phyloP scores from a whole-genome alignment of 2,888 invertebrate genomes.

The Esperia sulphurella region DNA sequence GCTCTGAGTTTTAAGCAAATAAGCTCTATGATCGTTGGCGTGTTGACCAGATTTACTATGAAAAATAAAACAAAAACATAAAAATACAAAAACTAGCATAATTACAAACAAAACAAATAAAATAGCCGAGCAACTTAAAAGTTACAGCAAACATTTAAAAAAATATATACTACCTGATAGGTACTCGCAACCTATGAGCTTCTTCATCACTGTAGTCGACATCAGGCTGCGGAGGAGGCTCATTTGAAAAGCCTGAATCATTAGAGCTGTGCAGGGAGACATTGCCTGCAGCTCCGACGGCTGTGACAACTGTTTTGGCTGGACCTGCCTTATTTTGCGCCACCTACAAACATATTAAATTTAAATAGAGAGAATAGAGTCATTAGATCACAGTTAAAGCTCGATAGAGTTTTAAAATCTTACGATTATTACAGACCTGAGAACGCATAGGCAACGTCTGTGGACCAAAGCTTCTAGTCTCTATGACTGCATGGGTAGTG shows the following conservation, averaged over 20 bases:
- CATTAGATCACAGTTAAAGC: neutral
- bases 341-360: conserved; percentile 33
- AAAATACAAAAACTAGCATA: conserved; percentile 28
- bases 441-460: conserved; percentile 72
- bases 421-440: conserved; percentile 41
- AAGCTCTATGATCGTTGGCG: conserved; percentile 56
- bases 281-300: conserved; percentile 81
- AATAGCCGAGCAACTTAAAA: conserved; percentile 32
- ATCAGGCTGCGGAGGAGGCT: conserved; percentile 92
- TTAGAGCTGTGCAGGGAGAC: conserved; percentile 93
- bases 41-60: conserved; percentile 68
- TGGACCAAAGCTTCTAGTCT: conserved; percentile 70
- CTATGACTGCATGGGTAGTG: conserved; percentile 70
- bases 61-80: conserved; percentile 29
- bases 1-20: conserved; percentile 71
- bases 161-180: conserved; percentile 75
- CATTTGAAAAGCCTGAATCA: conserved; percentile 95
- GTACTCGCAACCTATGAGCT: conserved; percentile 81
- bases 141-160: conserved; percentile 18
- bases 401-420: neutral
- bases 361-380: neutral
- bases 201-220: conserved; percentile 95
- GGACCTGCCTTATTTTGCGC: conserved; percentile 68
- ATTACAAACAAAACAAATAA: conserved; percentile 35
- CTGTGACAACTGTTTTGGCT: conserved; percentile 66